Conservation (phyloP, 1,140 invertebrate genomes). For the Apocrypta bakeri region DNA sequence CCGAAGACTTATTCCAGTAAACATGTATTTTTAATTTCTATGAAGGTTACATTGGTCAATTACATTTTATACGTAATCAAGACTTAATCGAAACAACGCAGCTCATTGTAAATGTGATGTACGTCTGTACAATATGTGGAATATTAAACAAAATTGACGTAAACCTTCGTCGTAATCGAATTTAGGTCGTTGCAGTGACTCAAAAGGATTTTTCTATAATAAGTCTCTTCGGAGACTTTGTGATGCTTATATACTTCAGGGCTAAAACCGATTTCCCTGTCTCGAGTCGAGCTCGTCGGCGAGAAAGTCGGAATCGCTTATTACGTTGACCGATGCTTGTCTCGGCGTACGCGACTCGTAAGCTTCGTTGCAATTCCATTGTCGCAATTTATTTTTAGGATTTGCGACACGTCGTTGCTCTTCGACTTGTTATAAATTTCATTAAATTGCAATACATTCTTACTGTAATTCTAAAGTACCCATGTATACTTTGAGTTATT, state of each 20-base stretch:
- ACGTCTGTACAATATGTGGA: no score
- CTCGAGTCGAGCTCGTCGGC: no score
- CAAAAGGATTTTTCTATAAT: slow-evolving; percentile 17
- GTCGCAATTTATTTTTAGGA: slow-evolving; percentile 10
- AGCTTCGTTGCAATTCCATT: background rate
- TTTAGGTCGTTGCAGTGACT: background rate
- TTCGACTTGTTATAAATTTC: background rate
- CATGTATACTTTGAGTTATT: background rate
- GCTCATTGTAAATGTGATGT: no score
- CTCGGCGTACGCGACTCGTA: background rate
- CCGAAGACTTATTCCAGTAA: no score
- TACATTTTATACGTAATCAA: no score
- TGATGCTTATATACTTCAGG: background rate
- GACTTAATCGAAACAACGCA: no score
- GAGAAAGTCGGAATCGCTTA: slow-evolving; percentile 24
- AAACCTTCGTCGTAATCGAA: slow-evolving; percentile 27
- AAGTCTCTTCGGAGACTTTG: no score
- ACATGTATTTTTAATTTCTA: background rate
- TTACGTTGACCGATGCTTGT: slow-evolving; percentile 22
- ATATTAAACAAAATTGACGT: no score
- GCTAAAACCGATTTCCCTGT: slow-evolving; percentile 10
- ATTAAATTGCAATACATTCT: background rate
- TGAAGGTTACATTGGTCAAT: no score
- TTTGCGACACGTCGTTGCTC: background rate
- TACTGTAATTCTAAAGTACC: background rate